These are phyloP conservation scores for Papilio dardanus DNA, from an alignment of 1,140 invertebrate species.

Conservation along the genomic window DNA sequence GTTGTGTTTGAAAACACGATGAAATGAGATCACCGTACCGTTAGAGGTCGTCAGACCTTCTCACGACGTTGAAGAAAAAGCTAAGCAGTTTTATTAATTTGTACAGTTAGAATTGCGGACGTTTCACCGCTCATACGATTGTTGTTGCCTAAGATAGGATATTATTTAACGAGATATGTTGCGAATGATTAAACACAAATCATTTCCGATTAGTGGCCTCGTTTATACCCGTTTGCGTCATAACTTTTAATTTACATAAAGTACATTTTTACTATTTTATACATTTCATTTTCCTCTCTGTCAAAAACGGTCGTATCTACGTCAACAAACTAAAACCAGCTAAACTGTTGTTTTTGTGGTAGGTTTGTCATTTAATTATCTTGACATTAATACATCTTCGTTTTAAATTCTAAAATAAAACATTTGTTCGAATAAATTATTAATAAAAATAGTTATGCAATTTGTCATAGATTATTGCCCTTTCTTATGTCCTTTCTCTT, in stretches of 20 bases:
- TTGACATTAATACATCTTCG: not conserved
- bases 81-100: conserved; percentile 49
- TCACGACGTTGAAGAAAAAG: conserved; percentile 55
- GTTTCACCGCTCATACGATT: not conserved
- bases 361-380: too few relatives aligned
- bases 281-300: not conserved
- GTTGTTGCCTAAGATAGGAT: conserved; percentile 19
- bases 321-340: not conserved
- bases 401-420: not conserved
- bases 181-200: conserved; percentile 10
- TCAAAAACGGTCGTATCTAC: not conserved
- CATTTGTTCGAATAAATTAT: not conserved
- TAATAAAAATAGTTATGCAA: not conserved
- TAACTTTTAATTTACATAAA: not conserved
- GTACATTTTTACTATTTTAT: not conserved
- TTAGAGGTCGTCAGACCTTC: conserved; percentile 69
- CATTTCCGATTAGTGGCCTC: conserved; percentile 10
- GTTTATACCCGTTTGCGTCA: not conserved
- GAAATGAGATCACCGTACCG: conserved; percentile 71
- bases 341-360: too few relatives aligned
- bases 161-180: conserved; percentile 21
- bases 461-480: not conserved
- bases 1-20: conserved; percentile 38
- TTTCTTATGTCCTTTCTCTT: not conserved
- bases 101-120: conserved; percentile 40